Conservation (phyloP, 2,113 vertebrate species). For the Mastomys coucha region DNA sequence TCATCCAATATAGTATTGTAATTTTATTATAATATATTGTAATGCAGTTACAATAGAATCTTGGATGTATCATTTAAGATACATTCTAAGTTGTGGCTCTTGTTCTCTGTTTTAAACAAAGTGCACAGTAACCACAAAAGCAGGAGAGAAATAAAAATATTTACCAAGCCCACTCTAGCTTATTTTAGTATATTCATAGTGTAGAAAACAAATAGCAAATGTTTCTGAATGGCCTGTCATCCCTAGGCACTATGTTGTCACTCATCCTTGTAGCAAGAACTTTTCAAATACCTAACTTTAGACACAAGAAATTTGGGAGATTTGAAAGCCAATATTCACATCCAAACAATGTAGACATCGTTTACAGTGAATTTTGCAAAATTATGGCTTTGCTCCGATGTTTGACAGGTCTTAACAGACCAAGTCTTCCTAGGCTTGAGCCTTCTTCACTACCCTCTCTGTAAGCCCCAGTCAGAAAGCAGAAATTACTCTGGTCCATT, state of each 20-base stretch:
- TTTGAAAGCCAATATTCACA: too few relatives aligned
- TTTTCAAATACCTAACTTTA: background rate
- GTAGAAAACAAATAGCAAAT: background rate
- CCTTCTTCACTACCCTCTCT: too few relatives aligned
- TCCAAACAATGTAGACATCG: background rate
- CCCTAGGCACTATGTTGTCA: background rate
- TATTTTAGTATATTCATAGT: background rate
- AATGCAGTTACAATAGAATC: too few relatives aligned
- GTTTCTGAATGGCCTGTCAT: background rate
- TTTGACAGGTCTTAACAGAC: background rate
- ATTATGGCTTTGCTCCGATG: conserved; percentile 25
- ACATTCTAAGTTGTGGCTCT: background rate
- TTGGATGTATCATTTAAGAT: too few relatives aligned
- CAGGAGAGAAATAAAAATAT: background rate
- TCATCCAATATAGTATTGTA: too few relatives aligned
- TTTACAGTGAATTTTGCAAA: background rate
- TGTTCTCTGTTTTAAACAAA: background rate
- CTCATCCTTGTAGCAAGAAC: background rate
- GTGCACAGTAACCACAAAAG: background rate
- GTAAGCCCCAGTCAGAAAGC: background rate
- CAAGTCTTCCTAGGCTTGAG: background rate
- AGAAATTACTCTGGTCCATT: background rate
- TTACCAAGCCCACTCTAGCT: background rate
- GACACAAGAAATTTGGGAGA: background rate
- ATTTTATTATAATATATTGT: too few relatives aligned